Base-by-base conservation (phyloP, 2,797 vertebrate genomes). In the Antennarius maculatus region DNA sequence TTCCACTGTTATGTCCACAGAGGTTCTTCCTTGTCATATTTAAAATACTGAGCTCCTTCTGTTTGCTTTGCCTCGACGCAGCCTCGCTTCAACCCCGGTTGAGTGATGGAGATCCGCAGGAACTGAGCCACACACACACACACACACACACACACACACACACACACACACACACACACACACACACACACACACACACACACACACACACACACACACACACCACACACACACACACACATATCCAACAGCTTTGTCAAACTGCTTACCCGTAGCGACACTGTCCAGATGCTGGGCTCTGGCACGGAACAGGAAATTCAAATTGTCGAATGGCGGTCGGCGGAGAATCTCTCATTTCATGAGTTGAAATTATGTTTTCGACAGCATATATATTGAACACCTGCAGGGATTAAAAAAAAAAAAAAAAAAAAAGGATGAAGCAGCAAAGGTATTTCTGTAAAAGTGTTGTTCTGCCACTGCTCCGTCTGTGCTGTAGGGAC, bases 281-380 rank as follows among this genome's bases (percentile, higher is more conserved):
- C 63, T 87, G 79, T 88, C 90, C 93, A 93, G 93, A 92, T 85
- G 79, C 80, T 77, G n/a, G 2, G 34, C 64, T 67, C 31, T 0
- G 48, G 58, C 54, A 50, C 41, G 14, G 61, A 68, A 62, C 77
- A 81, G 84, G 86, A 90, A 86, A 81, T 79, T 72, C 56, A 85
- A 73, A 82, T 67, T 31, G 11, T 23, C 9, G 54, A 55, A 73
- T 69, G 65, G 63, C 6, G 65, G 60, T 61, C 67, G 41, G 71
- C 41, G 54, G 76, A 57, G 62, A 83, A 39, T 64, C 54, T 71
- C 60, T 76, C 46, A 60, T 78, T 80, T 82, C 66, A 69, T 69
- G 63, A 53, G 31, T 51, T 48, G 69, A 75, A 84, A 74, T 74
- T 34, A 54, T 65, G 34, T 50, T 80, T 80, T 75, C 7, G 27